Base-by-base conservation (phyloP, 2,888 invertebrate genomes). In the Phaonia tiefii region DNA sequence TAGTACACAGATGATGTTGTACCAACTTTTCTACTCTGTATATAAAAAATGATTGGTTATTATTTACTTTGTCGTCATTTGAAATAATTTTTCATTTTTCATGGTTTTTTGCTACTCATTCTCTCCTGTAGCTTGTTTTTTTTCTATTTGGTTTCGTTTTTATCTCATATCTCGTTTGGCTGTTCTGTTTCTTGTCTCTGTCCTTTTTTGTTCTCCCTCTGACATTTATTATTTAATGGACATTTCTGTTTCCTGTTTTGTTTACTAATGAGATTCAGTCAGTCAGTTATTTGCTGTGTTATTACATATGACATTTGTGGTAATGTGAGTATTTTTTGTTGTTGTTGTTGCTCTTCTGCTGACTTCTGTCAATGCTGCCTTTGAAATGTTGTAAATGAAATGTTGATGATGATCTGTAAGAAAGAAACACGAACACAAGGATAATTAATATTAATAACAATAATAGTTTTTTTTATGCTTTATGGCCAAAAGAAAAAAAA, bases 191-290 rank as follows among this genome's bases (percentile, higher is more conserved):
- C 11, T 13, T 11, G 44, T n/a, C 26, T 31, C 54, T 60, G 20
- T 56, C 56, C 17, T 44, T 58, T 60, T 60, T 39, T 49, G 49
- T 15, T 49, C n/a, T n/a, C n/a, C 1, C 49, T 51, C n/a, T 51
- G 7, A 63, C 63, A 8, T 63, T 78, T 81, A 78, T 75, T 78
- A 49, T 78, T 75, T 75, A 77, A 80, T 80, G 74, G 80, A 77
- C 73, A 74, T 74, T 74, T 74, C 71, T 66, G 75, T 75, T 78
- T 78, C 81, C 81, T 81, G 81, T 75, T 75, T 75, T 78, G 81
- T 78, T 78, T 81, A 66, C 78, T 81, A 78, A 81, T 81, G 75
- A 81, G 78, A 69, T 75, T 78, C 63, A 4, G 63, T 11, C 63
- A 63, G 15, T n/a, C n/a, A 31, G 31, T 60, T 60, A 17, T 60